These are phyloP conservation scores for Drosophila kepulauana DNA, from an alignment of 1,140 invertebrate genomes.

Conservation along the genomic window DNA sequence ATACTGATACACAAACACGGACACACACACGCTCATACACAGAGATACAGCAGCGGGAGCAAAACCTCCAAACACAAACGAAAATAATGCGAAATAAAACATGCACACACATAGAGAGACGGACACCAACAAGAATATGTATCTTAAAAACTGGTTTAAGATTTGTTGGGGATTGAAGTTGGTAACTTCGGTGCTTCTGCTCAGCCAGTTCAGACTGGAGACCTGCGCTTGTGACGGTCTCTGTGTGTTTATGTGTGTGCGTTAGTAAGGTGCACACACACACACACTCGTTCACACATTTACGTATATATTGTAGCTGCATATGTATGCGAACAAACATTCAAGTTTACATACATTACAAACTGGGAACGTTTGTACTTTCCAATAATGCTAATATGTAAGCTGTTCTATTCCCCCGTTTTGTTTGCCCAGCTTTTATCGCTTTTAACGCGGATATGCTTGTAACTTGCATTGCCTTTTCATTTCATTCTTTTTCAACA, in stretches of 20 bases:
- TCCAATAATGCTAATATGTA: constrained; percentile 33
- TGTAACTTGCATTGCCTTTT: constrained; percentile 14
- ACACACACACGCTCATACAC: constrained; percentile 1
- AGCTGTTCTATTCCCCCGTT: constrained; percentile 27
- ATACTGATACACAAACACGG: background rate
- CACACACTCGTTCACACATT: constrained; percentile 32
- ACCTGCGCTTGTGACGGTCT: constrained; percentile 25
- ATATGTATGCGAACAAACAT: constrained; percentile 15
- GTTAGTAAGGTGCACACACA: constrained; percentile 56
- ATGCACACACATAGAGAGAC: constrained; percentile 42
- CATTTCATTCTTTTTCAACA: constrained; percentile 13
- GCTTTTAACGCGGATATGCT: constrained; percentile 19
- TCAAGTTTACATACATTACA: constrained; percentile 38
- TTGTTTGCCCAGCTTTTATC: constrained; percentile 21
- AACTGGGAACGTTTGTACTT: constrained; percentile 39
- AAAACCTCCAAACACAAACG: constrained; percentile 59
- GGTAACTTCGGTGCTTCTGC: constrained; percentile 67
- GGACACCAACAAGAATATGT: constrained; percentile 69
- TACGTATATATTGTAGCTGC: constrained; percentile 34
- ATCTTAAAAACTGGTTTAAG: constrained; percentile 82
- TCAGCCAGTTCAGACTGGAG: constrained; percentile 38
- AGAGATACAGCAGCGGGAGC: constrained; percentile 60
- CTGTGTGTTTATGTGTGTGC: constrained; percentile 16
- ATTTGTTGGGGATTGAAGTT: constrained; percentile 77
- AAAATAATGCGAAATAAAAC: constrained; percentile 76